Evolutionary conservation across 2,113 vertebrate genomes (phyloP).

Genomic region (Gnathonemus echidnorhynchus): DNA sequence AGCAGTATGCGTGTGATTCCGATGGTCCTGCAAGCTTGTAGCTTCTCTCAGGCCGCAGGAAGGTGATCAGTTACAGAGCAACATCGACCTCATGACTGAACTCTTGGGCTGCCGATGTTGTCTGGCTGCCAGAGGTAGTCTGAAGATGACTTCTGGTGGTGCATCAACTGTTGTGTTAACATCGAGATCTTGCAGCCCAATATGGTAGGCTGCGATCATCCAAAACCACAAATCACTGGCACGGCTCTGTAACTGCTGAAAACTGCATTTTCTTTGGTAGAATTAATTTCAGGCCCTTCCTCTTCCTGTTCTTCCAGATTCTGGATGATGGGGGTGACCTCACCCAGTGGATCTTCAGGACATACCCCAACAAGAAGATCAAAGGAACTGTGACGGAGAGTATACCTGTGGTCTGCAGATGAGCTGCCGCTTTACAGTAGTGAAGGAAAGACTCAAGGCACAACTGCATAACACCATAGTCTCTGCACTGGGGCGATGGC

Average conservation of each 20-base stretch:
- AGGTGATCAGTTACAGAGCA: not conserved
- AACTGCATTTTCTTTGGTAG: not conserved
- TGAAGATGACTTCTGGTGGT: conserved; percentile 99
- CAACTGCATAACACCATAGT: not conserved
- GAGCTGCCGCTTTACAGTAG: not conserved
- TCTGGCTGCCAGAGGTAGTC: conserved; percentile 74
- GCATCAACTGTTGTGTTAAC: conserved; percentile 95
- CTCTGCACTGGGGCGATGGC: conserved; percentile 1
- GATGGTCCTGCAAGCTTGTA: not conserved
- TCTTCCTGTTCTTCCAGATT: conserved; percentile 60
- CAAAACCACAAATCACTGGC: not conserved
- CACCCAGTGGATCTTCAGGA: conserved; percentile 98
- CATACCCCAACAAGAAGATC: conserved; percentile 97
- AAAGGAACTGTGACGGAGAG: conserved; percentile 98
- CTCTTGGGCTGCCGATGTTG: not conserved
- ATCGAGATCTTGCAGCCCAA: conserved; percentile 97
- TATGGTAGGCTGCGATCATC: conserved; percentile 63
- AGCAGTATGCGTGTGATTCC: conserved; percentile 68
- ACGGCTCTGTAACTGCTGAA: not conserved
- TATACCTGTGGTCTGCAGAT: conserved; percentile 95
- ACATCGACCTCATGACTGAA: not conserved
- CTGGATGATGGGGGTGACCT: conserved; percentile 95
- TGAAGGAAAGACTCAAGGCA: not conserved
- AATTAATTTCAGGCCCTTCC: not conserved
- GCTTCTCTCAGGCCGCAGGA: not conserved